Base-by-base conservation (phyloP, 53 echinoderm and acorn worm genomes). In the Temnopleurus reevesii region DNA sequence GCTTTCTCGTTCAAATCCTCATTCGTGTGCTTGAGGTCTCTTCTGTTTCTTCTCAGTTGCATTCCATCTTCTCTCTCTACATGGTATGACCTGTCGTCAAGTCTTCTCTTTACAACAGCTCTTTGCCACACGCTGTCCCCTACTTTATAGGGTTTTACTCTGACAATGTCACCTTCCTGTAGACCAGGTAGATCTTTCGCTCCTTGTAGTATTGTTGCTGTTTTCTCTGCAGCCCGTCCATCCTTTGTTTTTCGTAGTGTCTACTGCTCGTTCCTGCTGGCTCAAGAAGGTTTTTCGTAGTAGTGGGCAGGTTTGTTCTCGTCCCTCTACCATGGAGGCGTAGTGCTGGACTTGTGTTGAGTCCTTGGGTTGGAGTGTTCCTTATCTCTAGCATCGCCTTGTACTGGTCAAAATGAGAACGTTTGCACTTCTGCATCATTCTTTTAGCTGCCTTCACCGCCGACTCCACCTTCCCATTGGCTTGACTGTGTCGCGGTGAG, bases 381-480 rank as follows among this genome's bases (percentile, higher is more conserved):
- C 89, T 54, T 23, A 76, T 51, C 25, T 77, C 77, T 7, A 89
- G 89, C 12, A 89, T 0, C n/a, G 89, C 76, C 46, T 44, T 71
- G 53, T 77, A 84, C 4, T 2, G 45, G 17, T 84, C 85, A 12
- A 23, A 43, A 19, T 46, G 36, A 13, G 85, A 59, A 38, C 26
- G 38, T 29, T 18, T 60, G 15, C 54, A 55, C 33, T 92, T 92
- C 51, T 55, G 89, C 6, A 92, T 21, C 55, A 90, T 49, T 45
- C 76, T 6, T 59, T 84, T 92, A 0, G 90, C 92, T n/a, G 83
- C 59, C 25, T 90, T 92, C 24, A 92, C 92, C 0, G 88, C 88
- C 5, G 77, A 71, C 28, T 91, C 86, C 5, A 53, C 85, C 26
- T 91, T 91, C 10, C 85, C 85, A 66, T 90, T 90, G 12, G 90